Conservation (phyloP, 1,140 invertebrate genomes). For the Zaprionus nigranus region DNA sequence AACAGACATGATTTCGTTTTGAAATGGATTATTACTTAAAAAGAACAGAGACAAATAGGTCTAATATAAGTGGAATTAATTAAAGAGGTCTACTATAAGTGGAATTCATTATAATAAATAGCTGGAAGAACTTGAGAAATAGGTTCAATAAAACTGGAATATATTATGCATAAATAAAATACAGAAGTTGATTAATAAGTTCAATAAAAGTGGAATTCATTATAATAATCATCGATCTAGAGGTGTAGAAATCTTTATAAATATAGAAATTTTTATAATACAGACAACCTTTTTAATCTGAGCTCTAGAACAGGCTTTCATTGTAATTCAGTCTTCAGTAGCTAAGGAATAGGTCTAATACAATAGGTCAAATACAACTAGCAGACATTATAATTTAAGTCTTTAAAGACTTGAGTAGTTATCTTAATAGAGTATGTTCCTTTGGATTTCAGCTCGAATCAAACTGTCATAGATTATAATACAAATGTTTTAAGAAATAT, state of each 20-base stretch:
- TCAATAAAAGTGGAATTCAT: neutral
- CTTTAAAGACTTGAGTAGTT: too few relatives aligned
- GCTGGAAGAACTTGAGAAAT: neutral
- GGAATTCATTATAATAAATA: neutral
- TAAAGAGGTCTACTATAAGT: neutral
- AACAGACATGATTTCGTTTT: neutral
- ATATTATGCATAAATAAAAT: too few relatives aligned
- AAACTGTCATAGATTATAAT: neutral
- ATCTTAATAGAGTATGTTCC: too few relatives aligned
- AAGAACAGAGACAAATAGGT: neutral
- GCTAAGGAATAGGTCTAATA: neutral
- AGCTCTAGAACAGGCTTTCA: neutral
- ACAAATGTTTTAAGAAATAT: neutral
- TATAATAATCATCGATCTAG: neutral
- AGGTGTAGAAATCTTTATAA: neutral
- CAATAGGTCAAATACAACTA: neutral
- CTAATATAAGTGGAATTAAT: neutral
- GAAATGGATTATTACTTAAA: neutral
- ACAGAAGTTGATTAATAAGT: too few relatives aligned
- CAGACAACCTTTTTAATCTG: neutral
- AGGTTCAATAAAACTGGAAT: neutral
- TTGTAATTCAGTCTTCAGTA: neutral
- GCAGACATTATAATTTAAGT: neutral
- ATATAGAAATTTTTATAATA: neutral
- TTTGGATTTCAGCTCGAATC: neutral